Evolutionary conservation across 2,888 invertebrate species (phyloP), one percentile per base, ranked within the genome.

Genomic region (Bellardia pandia): DNA sequence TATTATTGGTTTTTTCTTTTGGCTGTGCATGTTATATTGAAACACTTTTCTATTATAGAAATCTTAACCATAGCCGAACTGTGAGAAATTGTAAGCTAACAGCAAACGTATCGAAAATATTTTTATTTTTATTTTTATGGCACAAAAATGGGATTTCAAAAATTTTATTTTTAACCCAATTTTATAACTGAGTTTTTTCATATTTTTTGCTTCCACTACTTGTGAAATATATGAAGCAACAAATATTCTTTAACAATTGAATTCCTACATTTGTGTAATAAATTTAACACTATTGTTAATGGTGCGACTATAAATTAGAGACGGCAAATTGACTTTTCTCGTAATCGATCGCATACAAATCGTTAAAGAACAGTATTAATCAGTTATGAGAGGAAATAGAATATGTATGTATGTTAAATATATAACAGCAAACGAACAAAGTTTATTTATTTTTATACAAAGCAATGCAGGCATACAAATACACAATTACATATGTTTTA

Each of bases 271-370:
- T 11, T 13, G 77, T 71, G 71, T 48, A 64, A 83, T 72, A 83
- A 83, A 83, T 77, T 71, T 30, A 16, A 64, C 62, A 77, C 71
- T 64, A 16, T 83, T 64, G 53, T 60, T 76, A 83, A 76, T 83
- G 76, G 71, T 83, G 76, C 8, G 60, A 53, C 51, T 14, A 77
- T 77, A 48, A 77, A 64, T 83, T 72, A 83, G 45, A 53, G 5
- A 76, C 33, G 62, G 56, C 53, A 71, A 76, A 76, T 83, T 83
- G 69, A 62, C 62, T 58, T 42, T 60, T 11, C 48, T 56, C 30
- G 74, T 40, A 37, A 69, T 68, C 69, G 51, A 16, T 60, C n/a
- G 69, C 56, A 74, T 74, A 81, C 56, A 81, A 66, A 45, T 11
- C 11, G 8, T 64, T 64, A 33, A 80, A 56, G 9, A 37, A 16